phyloP scores from a whole-genome alignment of 2,797 vertebrate genomes.

The Falco columbarius region DNA sequence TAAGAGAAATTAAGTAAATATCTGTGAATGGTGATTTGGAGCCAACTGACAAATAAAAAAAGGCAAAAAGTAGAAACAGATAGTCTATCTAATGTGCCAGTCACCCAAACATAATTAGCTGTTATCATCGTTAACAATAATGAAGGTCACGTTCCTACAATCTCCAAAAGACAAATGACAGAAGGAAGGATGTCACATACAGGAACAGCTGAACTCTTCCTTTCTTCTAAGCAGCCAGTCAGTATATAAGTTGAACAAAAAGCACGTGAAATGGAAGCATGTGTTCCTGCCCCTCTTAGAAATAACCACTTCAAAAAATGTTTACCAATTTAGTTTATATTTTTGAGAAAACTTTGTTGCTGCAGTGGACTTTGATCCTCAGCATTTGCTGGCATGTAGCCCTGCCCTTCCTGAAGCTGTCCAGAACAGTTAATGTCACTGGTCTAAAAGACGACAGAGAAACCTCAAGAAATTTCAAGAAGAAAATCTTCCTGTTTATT shows the following conservation, averaged over 20 bases:
- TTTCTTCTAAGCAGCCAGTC: neutral
- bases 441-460: neutral
- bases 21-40: neutral
- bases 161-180: neutral
- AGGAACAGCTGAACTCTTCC: neutral
- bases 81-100: neutral
- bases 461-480: neutral
- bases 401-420: neutral
- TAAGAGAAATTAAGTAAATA: neutral
- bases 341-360: neutral
- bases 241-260: neutral
- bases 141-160: neutral
- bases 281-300: neutral
- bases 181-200: neutral
- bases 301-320: neutral
- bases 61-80: neutral
- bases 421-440: neutral
- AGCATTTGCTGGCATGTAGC: neutral
- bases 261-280: neutral
- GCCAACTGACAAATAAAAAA: neutral
- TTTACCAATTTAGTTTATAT: neutral
- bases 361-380: neutral
- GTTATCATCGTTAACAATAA: neutral
- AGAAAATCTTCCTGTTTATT: neutral
- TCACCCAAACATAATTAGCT: conserved; percentile 17